Conservation (phyloP, 2,797 vertebrate species). For the Phalanger gymnotis region DNA sequence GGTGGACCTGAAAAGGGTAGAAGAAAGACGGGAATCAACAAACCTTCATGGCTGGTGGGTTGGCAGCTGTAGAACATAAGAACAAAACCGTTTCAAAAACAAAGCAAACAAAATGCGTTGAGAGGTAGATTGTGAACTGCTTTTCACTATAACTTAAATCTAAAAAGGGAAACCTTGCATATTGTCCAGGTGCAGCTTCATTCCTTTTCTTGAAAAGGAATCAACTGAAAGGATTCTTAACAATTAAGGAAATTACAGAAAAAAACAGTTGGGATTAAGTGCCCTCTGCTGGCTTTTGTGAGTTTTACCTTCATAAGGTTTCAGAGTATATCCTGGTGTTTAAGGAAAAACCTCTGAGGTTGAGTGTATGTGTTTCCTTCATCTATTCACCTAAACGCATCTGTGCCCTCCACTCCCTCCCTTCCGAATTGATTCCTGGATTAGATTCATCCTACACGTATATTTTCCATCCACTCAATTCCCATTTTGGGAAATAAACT, state of each 20-base stretch:
- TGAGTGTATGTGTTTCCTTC: background rate
- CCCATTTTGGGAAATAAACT: slow-evolving; percentile 33
- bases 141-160: background rate
- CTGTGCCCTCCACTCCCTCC: background rate
- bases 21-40: background rate
- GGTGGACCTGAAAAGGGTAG: background rate
- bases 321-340: slow-evolving; percentile 36
- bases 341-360: background rate
- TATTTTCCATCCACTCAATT: slow-evolving; percentile 56
- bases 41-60: background rate
- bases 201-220: slow-evolving; percentile 51
- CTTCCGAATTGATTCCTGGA: slow-evolving; percentile 27
- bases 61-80: background rate
- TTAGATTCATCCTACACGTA: slow-evolving; percentile 47
- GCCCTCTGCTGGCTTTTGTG: slow-evolving; percentile 78
- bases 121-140: background rate
- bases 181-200: slow-evolving; percentile 34
- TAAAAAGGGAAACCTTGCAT: slow-evolving; percentile 70
- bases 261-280: slow-evolving; percentile 78
- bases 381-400: background rate
- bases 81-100: background rate
- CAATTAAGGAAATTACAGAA: slow-evolving; percentile 75
- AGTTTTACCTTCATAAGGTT: slow-evolving; percentile 53
- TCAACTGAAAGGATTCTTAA: slow-evolving; percentile 66
- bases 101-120: background rate